Evolutionary conservation across 2,113 vertebrate species (phyloP).

Genomic region (Salvelinus fontinalis): DNA sequence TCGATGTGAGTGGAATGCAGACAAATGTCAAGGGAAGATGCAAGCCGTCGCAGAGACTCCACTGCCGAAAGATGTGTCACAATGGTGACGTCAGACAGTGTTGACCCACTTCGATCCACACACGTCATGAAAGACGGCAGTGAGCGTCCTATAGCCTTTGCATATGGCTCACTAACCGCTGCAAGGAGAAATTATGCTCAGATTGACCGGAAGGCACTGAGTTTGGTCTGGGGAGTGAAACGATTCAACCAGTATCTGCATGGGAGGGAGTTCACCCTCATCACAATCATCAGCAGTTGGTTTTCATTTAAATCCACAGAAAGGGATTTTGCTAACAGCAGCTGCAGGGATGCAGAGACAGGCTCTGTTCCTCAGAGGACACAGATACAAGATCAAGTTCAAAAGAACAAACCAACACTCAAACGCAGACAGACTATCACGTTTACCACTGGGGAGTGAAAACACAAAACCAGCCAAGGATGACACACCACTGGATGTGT

Average conservation of each 20-base stretch:
- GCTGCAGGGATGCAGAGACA: conserved; percentile 10
- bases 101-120: conserved; percentile 17
- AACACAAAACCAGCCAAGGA: background rate
- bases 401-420: background rate
- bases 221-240: background rate
- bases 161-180: conserved; percentile 8
- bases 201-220: conserved; percentile 16
- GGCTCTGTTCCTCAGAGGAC: conserved; percentile 10
- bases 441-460: background rate
- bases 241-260: no score
- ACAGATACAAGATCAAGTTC: conserved; percentile 11
- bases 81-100: background rate
- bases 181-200: conserved; percentile 14
- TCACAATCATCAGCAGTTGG: no score
- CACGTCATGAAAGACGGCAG: conserved; percentile 4
- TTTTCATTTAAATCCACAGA: background rate
- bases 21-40: conserved; percentile 8
- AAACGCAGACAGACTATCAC: conserved; percentile 3
- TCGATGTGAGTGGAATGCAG: conserved; percentile 25
- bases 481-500: background rate
- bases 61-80: background rate
- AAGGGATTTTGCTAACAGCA: conserved; percentile 1
- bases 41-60: background rate
- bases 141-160: conserved; percentile 28
- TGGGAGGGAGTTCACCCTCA: no score